Evolutionary conservation across 2,888 invertebrate species (phyloP).

Genomic region (Scaptodrosophila latifasciaeformis): DNA sequence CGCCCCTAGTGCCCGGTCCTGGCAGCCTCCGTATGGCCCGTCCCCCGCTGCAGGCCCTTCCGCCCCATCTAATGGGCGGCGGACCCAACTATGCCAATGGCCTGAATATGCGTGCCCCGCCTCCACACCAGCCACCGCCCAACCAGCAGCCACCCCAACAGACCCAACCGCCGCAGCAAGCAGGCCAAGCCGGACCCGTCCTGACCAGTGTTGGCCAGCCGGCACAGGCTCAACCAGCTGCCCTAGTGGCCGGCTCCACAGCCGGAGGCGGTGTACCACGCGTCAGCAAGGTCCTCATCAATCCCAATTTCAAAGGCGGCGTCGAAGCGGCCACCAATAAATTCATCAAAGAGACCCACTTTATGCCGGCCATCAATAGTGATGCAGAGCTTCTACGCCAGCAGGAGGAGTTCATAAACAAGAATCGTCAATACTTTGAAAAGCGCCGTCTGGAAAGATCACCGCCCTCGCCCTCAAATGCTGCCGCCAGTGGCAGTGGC

Average conservation of each 20-base stretch:
- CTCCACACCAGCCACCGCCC: conserved; percentile 32
- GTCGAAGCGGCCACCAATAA: conserved; percentile 75
- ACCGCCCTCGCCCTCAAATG: conserved; percentile 41
- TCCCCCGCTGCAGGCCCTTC: conserved; percentile 73
- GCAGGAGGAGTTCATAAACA: conserved; percentile 75
- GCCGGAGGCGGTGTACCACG: conserved; percentile 50
- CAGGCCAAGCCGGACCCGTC: conserved; percentile 14
- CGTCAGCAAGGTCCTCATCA: conserved; percentile 70
- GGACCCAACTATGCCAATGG: conserved; percentile 57
- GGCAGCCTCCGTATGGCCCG: conserved; percentile 77
- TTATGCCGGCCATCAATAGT: conserved; percentile 72
- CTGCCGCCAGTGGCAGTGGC: conserved; percentile 7
- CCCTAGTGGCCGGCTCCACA: conserved; percentile 1
- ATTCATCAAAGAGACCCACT: conserved; percentile 75
- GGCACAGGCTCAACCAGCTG: conserved; percentile 19
- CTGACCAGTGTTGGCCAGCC: conserved; percentile 20
- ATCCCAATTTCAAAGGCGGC: conserved; percentile 75
- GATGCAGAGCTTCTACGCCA: conserved; percentile 74
- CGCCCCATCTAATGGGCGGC: conserved; percentile 55
- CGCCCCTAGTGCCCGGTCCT: conserved; percentile 23
- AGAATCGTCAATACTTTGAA: conserved; percentile 74
- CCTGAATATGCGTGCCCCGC: conserved; percentile 49
- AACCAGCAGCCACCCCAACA: conserved; percentile 33
- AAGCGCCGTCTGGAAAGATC: conserved; percentile 73
- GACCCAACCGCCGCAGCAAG: conserved; percentile 28